A percentile compares a stretch with the other conserved stretches of the same genome.
Evolutionary conservation across 2,797 vertebrate genomes (phyloP).

Genomic region (Phrynocephalus guinanensis): DNA sequence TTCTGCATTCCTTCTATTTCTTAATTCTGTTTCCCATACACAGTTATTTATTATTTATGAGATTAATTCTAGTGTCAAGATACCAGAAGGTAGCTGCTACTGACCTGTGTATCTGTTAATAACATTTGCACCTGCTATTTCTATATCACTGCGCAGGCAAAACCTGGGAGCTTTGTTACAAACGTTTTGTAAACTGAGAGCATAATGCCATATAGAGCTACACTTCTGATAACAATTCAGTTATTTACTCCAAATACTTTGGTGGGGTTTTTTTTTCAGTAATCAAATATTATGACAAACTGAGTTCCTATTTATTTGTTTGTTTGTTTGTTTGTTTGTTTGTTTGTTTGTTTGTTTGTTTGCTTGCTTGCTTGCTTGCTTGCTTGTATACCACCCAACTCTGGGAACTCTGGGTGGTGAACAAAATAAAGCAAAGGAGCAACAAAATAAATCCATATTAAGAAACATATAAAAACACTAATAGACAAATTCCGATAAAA

Average conservation of each 20-base stretch:
- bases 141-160: background rate
- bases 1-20: conserved; percentile 7
- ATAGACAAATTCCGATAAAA: too few relatives aligned
- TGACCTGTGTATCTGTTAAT: background rate
- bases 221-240: background rate
- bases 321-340: too few relatives aligned
- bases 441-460: too few relatives aligned
- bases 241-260: background rate
- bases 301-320: background rate
- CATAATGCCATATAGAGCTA: too few relatives aligned
- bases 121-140: background rate
- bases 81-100: background rate
- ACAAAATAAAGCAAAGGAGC: too few relatives aligned
- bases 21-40: background rate
- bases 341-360: too few relatives aligned
- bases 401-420: too few relatives aligned
- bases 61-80: conserved; percentile 6
- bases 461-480: too few relatives aligned
- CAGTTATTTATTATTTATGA: conserved; percentile 34
- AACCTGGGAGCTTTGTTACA: background rate
- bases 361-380: too few relatives aligned
- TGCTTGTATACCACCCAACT: too few relatives aligned
- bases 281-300: background rate
- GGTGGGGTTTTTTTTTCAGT: too few relatives aligned
- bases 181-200: conserved; percentile 2